Conservation (phyloP, 2,113 vertebrate genomes). For the Panurus biarmicus region DNA sequence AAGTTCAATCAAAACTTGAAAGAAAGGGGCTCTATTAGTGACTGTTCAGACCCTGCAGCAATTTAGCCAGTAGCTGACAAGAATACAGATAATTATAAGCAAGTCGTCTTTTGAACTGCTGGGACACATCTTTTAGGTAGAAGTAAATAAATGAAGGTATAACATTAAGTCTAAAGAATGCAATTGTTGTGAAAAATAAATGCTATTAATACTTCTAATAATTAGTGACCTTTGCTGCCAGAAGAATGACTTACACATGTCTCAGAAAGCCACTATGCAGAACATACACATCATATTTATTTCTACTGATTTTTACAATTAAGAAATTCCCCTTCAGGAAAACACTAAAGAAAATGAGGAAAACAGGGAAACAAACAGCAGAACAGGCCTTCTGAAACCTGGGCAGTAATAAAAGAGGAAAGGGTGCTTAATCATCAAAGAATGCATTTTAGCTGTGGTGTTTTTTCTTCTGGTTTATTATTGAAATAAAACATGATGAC, state of each 20-base stretch:
- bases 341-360: neutral
- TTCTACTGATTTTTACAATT: constrained; percentile 28
- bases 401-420: constrained; percentile 17
- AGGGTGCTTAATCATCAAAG: constrained; percentile 13
- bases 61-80: neutral
- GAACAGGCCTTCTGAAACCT: constrained; percentile 11
- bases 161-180: neutral
- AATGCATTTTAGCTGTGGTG: constrained; percentile 40
- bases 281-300: neutral
- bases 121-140: neutral
- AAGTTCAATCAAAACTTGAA: neutral
- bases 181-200: neutral
- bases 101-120: neutral
- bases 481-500: constrained; percentile 57
- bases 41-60: neutral
- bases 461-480: constrained; percentile 52
- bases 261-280: neutral
- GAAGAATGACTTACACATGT: neutral
- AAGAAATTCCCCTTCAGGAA: neutral
- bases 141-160: neutral
- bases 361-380: neutral
- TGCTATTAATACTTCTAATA: neutral
- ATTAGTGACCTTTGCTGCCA: neutral
- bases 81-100: neutral
- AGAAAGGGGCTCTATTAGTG: fast-evolving